Evolutionary conservation across 2,113 vertebrate species (phyloP).

Genomic region (Rhizomys pruinosus): DNA sequence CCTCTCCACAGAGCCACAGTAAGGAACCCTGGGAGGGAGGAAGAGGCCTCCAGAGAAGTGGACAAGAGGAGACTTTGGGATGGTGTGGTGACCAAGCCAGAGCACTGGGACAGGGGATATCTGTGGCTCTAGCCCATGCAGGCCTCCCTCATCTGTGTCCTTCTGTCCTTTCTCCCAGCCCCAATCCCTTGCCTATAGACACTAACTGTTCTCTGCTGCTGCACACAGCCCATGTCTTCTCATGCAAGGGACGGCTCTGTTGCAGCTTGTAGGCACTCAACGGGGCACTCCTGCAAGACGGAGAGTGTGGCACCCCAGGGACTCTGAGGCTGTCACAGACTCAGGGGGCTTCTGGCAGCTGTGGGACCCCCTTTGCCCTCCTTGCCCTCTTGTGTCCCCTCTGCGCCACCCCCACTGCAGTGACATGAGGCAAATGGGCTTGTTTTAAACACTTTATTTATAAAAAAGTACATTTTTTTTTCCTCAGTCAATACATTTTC

Average conservation of each 20-base stretch:
- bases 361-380: not conserved
- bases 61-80: not conserved
- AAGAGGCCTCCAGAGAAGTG: not conserved
- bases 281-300: not conserved
- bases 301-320: not conserved
- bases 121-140: not conserved
- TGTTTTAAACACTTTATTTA: constrained; percentile 91
- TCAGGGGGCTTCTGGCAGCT: not conserved
- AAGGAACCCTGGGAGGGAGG: constrained; percentile 49
- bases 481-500: constrained; percentile 83
- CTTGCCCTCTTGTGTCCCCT: fast-evolving
- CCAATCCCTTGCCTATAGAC: not conserved
- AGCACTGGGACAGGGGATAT: not conserved
- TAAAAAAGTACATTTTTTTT: constrained; percentile 90
- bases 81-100: not conserved
- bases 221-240: not conserved
- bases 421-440: not conserved
- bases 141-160: not conserved
- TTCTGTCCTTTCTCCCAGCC: not conserved
- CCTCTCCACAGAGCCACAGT: constrained; percentile 35
- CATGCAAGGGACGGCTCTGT: no score
- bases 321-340: not conserved
- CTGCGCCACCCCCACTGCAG: not conserved
- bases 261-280: not conserved
- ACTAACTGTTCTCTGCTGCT: fast-evolving